phyloP scores from a whole-genome alignment of 2,888 invertebrate species.

The Ecliptopera silaceata region DNA sequence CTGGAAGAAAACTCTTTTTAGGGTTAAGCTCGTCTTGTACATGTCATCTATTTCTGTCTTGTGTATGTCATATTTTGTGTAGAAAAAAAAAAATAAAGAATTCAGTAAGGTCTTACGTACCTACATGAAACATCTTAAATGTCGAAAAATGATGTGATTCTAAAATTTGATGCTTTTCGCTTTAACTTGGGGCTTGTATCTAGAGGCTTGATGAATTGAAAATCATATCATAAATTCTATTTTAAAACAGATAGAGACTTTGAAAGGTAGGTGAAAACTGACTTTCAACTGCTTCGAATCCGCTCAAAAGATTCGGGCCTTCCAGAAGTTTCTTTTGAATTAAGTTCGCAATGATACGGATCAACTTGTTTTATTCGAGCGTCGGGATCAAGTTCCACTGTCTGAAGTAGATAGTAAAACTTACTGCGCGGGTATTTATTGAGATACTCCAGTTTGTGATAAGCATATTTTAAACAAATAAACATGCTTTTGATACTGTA shows the following conservation, averaged over 20 bases:
- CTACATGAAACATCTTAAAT: too few relatives aligned
- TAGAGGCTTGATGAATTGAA: too few relatives aligned
- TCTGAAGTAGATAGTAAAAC: background rate
- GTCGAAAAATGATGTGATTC: too few relatives aligned
- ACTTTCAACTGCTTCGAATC: constrained; percentile 24
- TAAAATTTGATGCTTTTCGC: too few relatives aligned
- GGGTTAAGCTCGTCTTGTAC: too few relatives aligned
- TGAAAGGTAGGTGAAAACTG: constrained; percentile 22
- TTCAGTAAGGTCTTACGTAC: too few relatives aligned
- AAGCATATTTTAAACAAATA: background rate
- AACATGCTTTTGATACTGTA: background rate
- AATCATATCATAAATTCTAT: too few relatives aligned
- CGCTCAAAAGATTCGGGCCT: constrained; percentile 25
- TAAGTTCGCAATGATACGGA: constrained; percentile 22
- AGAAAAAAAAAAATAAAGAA: too few relatives aligned
- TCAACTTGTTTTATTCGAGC: constrained; percentile 25
- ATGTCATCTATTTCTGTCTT: too few relatives aligned
- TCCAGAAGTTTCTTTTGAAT: constrained; percentile 23
- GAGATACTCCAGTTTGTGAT: background rate
- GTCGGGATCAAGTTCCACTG: constrained; percentile 12
- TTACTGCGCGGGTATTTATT: background rate
- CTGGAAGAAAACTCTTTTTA: too few relatives aligned
- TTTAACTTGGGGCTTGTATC: too few relatives aligned
- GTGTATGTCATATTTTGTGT: too few relatives aligned
- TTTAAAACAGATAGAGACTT: constrained; percentile 10